phyloP scores from a whole-genome alignment of 2,888 invertebrate species.

The Cabera pusaria region DNA sequence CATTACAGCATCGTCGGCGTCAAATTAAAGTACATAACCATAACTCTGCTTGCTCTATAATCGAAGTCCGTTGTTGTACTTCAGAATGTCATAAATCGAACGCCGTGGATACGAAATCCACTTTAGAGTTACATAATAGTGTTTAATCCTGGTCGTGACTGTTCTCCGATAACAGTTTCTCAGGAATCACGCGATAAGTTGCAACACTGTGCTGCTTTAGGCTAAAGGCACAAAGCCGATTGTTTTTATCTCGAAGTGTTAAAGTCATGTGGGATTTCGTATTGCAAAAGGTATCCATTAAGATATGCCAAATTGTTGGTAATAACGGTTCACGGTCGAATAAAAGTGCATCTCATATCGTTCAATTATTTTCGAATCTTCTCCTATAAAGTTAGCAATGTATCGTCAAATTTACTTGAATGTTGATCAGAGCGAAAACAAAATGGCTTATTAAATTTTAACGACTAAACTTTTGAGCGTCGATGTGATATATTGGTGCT shows the following conservation, averaged over 20 bases:
- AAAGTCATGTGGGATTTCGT: too few species aligned
- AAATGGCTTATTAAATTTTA: too few species aligned
- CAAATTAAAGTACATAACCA: conserved; percentile 17
- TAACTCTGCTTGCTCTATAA: conserved; percentile 29
- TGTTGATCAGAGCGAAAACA: too few species aligned
- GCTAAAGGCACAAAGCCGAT: neutral
- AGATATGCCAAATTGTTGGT: too few species aligned
- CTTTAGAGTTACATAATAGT: conserved; percentile 56
- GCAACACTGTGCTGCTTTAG: conserved; percentile 10
- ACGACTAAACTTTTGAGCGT: too few species aligned
- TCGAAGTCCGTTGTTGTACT: conserved; percentile 30
- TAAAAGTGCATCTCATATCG: too few species aligned
- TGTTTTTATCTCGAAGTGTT: neutral
- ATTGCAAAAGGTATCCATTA: too few species aligned
- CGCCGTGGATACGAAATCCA: conserved; percentile 56
- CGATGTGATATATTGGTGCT: too few species aligned
- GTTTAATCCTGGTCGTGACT: conserved; percentile 69
- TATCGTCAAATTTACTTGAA: too few species aligned
- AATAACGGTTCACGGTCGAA: too few species aligned
- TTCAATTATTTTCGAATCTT: too few species aligned
- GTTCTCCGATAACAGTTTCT: conserved; percentile 33
- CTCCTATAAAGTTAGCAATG: too few species aligned
- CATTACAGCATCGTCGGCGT: conserved; percentile 18
- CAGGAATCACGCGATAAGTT: conserved; percentile 22
- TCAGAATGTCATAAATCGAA: conserved; percentile 60